Base-by-base conservation (phyloP, 2,113 vertebrate species). In the Boleophthalmus pectinirostris region DNA sequence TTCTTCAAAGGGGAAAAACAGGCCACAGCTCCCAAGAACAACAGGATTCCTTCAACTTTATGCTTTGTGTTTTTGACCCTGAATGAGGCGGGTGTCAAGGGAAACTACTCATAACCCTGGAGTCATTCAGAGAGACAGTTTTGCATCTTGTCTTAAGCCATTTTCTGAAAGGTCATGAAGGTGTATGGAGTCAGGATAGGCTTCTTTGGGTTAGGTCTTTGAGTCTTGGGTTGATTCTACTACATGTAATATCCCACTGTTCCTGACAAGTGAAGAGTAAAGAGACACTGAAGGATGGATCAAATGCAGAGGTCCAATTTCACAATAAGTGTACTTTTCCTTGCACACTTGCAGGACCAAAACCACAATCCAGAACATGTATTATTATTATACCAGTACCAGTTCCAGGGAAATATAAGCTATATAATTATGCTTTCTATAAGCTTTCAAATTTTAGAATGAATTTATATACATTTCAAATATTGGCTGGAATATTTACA, bases 1-100 rank as follows among this genome's bases (percentile, higher is more conserved):
- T 66, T 79, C 84, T 88, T 87, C 77, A 88, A 85, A 84, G 73
- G 21, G 33, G 68, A 67, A 65, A 82, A 79, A 85, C 74, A 78
- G 82, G 75, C 20, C 68, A 24, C 71, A 77, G 66, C 72, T 83
- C 70, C 33, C 60, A 63, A 78, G 73, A 63, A 75, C 61, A 77
- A 73, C 57, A 78, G 57, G 4, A 16, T 54, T 49, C 25, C 24
- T 45, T n/a, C 81, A 18, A 24, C 51, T 68, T 76, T 51, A 73
- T 72, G 68, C 35, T 12, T 38, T 18, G 21, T 15, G 25, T 9
- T 65, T 60, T 58, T 33, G 58, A 73, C 73, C 70, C 79, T 64
- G 81, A 70, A 70, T 43, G 33, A 7, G 51, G n/a, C 51, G 65
- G 24, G 9, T 61, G 43, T 76, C 68, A n/a, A 33, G 64, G 51